A percentile compares a stretch with the other conserved stretches of the same genome.
Conservation (phyloP, 2,888 invertebrate genomes). For the Pandemis cinnamomeana region DNA sequence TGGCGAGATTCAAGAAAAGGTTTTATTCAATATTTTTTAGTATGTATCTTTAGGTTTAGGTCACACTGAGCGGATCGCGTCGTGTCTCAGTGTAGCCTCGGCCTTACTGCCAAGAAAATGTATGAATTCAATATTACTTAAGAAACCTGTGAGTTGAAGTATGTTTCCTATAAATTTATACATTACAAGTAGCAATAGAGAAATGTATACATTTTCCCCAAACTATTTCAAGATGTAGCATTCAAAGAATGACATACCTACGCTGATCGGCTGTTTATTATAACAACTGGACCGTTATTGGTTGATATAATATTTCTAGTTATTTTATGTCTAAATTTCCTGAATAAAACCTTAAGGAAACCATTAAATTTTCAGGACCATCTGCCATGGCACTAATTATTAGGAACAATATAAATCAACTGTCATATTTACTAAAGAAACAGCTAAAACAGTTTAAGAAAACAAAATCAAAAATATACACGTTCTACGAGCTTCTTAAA, state of each 20-base stretch:
- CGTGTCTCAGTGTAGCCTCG: background rate
- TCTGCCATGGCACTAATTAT: slow-evolving; percentile 36
- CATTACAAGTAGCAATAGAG: background rate
- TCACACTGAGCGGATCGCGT: background rate
- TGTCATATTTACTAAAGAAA: background rate
- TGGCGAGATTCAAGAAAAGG: slow-evolving; percentile 33
- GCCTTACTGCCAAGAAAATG: background rate
- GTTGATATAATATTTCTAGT: too few relatives aligned
- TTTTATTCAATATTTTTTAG: slow-evolving; percentile 19
- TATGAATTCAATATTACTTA: too few relatives aligned
- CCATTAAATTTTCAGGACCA: slow-evolving; percentile 20
- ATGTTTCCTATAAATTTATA: background rate
- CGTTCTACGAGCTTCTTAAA: background rate
- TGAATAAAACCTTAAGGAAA: slow-evolving; percentile 25
- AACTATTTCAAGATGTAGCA: too few relatives aligned
- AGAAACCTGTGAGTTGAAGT: too few relatives aligned
- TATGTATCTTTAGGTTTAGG: background rate
- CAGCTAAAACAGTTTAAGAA: background rate
- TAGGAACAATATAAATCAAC: slow-evolving; percentile 33
- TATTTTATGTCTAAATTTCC: too few relatives aligned
- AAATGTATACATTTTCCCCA: too few relatives aligned
- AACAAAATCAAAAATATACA: background rate
- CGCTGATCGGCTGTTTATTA: too few relatives aligned
- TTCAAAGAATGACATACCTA: too few relatives aligned
- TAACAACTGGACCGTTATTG: too few relatives aligned